Conservation (phyloP, 1,140 invertebrate genomes). For the Drosophila ercepeae region DNA sequence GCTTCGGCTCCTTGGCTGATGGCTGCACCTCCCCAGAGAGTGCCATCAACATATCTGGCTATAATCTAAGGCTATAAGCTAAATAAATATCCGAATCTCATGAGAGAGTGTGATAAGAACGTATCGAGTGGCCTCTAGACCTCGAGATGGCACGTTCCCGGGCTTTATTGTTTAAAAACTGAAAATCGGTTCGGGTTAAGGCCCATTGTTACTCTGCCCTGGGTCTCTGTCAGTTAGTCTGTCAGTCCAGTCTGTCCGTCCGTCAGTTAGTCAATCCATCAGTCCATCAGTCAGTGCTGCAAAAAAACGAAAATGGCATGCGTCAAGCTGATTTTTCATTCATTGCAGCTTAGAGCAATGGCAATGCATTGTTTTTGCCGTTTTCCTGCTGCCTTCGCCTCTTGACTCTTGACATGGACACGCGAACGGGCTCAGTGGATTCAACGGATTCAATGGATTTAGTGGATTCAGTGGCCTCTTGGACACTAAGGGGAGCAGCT, state of each 20-base stretch:
- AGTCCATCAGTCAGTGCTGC: constrained; percentile 29
- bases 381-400: constrained; percentile 41
- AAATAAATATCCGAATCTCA: constrained; percentile 23
- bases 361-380: constrained; percentile 25
- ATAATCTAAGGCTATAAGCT: constrained; percentile 29
- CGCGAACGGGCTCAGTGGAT: constrained; percentile 37
- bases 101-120: constrained; percentile 10
- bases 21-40: constrained; percentile 27
- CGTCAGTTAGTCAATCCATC: constrained; percentile 58
- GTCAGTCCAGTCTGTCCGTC: constrained; percentile 37
- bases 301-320: constrained; percentile 60
- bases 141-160: constrained; percentile 2
- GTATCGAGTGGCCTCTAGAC: constrained; percentile 9
- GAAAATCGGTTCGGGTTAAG: not conserved
- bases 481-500: not conserved
- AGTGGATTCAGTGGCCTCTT: not conserved
- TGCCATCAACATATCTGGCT: constrained; percentile 23
- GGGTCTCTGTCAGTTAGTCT: constrained; percentile 16
- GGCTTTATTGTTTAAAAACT: not conserved
- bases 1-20: constrained; percentile 9
- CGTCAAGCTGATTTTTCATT: constrained; percentile 77
- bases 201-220: constrained; percentile 12
- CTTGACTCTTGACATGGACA: constrained; percentile 71
- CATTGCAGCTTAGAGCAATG: constrained; percentile 62
- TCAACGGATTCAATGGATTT: not conserved